Conservation (phyloP, 2,888 invertebrate species). For the Zelleria hepariella region DNA sequence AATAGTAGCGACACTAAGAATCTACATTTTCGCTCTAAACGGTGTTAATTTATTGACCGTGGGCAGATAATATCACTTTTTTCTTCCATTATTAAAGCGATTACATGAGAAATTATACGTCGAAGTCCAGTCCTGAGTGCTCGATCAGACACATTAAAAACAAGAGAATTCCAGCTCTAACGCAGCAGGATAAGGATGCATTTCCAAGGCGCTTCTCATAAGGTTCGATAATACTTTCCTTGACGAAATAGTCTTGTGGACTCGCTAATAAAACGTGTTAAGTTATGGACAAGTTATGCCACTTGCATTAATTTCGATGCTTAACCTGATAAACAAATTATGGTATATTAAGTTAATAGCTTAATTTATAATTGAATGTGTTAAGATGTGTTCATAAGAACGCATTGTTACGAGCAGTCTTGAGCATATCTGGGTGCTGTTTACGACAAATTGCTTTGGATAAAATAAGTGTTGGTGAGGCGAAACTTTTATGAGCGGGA, state of each 20-base stretch:
- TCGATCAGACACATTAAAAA: constrained; percentile 26
- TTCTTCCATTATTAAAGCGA: constrained; percentile 69
- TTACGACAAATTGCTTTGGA: constrained; percentile 51
- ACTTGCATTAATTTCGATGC: constrained; percentile 72
- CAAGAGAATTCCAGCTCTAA: constrained; percentile 27
- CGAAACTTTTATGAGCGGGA: constrained; percentile 25
- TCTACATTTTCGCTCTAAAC: constrained; percentile 72
- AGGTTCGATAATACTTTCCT: constrained; percentile 48
- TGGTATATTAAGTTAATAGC: constrained; percentile 69
- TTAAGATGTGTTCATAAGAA: constrained; percentile 58
- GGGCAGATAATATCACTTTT: constrained; percentile 73
- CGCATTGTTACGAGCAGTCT: constrained; percentile 54
- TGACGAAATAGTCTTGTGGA: constrained; percentile 66
- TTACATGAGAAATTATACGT: constrained; percentile 72
- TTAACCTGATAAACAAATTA: constrained; percentile 72
- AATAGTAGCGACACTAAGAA: constrained; percentile 69
- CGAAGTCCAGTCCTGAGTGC: constrained; percentile 52
- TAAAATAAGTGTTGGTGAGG: constrained; percentile 21
- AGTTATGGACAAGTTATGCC: constrained; percentile 70
- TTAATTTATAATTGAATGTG: constrained; percentile 70
- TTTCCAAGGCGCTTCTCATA: constrained; percentile 22
- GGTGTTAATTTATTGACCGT: constrained; percentile 73
- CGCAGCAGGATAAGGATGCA: constrained; percentile 18
- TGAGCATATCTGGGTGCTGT: constrained; percentile 44
- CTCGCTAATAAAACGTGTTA: constrained; percentile 69